Base-by-base conservation (phyloP, 2,113 vertebrate genomes). In the Neofelis nebulosa region DNA sequence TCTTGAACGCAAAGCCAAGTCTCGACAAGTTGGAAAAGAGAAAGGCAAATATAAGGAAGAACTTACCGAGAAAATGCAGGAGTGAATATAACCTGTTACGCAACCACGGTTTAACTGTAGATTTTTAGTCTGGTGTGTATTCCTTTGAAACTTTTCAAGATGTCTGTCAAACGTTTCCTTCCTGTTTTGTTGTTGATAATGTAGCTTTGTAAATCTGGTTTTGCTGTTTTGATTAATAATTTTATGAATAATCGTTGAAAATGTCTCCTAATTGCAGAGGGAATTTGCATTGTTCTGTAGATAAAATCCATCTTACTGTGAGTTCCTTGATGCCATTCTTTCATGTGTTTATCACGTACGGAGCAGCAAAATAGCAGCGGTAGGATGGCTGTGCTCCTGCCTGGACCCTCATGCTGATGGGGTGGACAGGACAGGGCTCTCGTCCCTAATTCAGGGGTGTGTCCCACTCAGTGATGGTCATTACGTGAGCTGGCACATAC, bases 1-100 rank as follows among this genome's bases (percentile, higher is more conserved):
- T 98, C 97, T 99, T 98, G 99, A 99, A 98, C 98, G 99, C 55
- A 99, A 99, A 99, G 99, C 99, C 96, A 99, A 99, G 95, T 99
- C 99, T 98, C 99, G 99, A 85, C 99, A 99, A 89, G 99, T 99
- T 94, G 98, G 99, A 98, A 99, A 99, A 99, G 99, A 99, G 98
- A 99, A 99, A 99, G 99, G 99, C 98, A 99, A 99, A 99, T 99
- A 99, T 98, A 99, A 99, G 98, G 99, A 99, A 99, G 99, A 99
- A 98, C 99, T 99, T 4, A 99, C 99, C 12, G 99, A 99, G 98
- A 99, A 99, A 98, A 99, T 99, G 99, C 99, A 99, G 96, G 99
- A 99, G 93, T 99, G 98, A 99, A 98, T 16, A 93, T 97, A 83
- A 31, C 98, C 98, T 97, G 65, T 96, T 98, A 86, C 92, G 98